These are phyloP conservation scores for Hylaea fasciaria DNA, from an alignment of 2,888 invertebrate species.

Conservation along the genomic window DNA sequence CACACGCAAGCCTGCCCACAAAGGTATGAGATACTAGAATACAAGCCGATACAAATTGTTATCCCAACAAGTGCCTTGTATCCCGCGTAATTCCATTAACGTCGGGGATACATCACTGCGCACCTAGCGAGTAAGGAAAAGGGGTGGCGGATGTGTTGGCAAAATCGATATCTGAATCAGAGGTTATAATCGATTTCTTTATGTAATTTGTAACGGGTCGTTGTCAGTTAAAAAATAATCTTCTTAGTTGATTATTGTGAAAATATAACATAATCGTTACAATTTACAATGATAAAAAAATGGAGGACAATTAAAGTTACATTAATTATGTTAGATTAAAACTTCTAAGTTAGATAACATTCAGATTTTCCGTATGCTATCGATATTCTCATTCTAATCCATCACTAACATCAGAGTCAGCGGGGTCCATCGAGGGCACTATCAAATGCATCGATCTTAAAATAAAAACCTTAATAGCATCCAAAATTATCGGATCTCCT, in stretches of 20 bases:
- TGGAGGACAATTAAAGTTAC: too few relatives aligned
- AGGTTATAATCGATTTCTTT: background rate
- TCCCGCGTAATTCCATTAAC: constrained; percentile 75
- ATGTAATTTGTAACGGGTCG: background rate
- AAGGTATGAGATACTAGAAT: constrained; percentile 32
- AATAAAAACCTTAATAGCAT: background rate
- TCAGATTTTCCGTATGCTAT: too few relatives aligned
- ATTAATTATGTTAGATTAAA: too few relatives aligned
- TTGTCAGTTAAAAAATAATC: too few relatives aligned
- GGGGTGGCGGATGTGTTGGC: background rate
- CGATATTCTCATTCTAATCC: too few relatives aligned
- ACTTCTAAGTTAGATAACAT: too few relatives aligned
- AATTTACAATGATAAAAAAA: too few relatives aligned
- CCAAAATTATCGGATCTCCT: background rate
- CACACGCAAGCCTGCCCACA: constrained; percentile 23
- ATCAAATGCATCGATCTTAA: too few relatives aligned
- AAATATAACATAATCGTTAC: too few relatives aligned
- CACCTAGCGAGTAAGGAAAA: constrained; percentile 34
- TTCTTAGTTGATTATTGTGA: too few relatives aligned
- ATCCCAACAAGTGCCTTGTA: constrained; percentile 63
- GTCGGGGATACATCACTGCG: constrained; percentile 70
- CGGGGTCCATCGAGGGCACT: too few relatives aligned
- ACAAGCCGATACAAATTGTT: constrained; percentile 57
- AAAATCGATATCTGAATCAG: background rate
- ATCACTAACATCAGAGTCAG: too few relatives aligned